Conservation (phyloP, 1,140 invertebrate species). For the Pogonus chalceus region DNA sequence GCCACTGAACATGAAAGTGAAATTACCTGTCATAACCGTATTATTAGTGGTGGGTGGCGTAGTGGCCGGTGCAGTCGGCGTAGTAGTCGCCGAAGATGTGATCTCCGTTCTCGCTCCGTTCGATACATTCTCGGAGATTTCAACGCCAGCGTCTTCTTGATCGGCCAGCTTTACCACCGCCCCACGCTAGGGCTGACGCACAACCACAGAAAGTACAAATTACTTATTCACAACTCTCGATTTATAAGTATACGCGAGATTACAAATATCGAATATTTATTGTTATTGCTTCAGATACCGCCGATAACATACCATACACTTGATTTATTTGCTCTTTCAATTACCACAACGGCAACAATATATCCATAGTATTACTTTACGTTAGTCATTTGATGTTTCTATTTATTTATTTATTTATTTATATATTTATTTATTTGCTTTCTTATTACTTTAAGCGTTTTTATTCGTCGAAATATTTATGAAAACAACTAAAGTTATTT, state of each 20-base stretch:
- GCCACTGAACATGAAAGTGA: conserved; percentile 4
- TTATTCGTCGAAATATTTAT: too few relatives aligned
- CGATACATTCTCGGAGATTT: conserved; percentile 28
- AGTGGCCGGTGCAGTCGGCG: conserved; percentile 24
- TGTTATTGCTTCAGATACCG: not conserved
- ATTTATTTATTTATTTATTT: too few relatives aligned
- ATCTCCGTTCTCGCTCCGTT: conserved; percentile 10
- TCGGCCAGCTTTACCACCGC: conserved; percentile 30
- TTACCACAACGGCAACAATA: conserved; percentile 17
- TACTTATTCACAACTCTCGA: not conserved
- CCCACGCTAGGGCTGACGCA: conserved; percentile 1
- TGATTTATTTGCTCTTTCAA: conserved; percentile 7
- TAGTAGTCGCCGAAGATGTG: conserved; percentile 15
- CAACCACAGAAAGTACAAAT: not conserved
- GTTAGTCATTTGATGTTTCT: too few relatives aligned
- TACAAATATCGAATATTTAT: not conserved
- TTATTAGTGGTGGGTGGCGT: conserved; percentile 26
- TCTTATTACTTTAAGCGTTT: too few relatives aligned
- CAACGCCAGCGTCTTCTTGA: conserved; percentile 29
- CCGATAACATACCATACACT: conserved; percentile 2
- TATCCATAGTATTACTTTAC: too few relatives aligned
- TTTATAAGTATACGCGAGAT: not conserved
- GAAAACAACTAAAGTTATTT: too few relatives aligned
- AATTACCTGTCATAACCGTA: conserved; percentile 32
- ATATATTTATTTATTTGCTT: too few relatives aligned